phyloP scores from a whole-genome alignment of 2,797 vertebrate genomes.

The Taeniopygia guttata region DNA sequence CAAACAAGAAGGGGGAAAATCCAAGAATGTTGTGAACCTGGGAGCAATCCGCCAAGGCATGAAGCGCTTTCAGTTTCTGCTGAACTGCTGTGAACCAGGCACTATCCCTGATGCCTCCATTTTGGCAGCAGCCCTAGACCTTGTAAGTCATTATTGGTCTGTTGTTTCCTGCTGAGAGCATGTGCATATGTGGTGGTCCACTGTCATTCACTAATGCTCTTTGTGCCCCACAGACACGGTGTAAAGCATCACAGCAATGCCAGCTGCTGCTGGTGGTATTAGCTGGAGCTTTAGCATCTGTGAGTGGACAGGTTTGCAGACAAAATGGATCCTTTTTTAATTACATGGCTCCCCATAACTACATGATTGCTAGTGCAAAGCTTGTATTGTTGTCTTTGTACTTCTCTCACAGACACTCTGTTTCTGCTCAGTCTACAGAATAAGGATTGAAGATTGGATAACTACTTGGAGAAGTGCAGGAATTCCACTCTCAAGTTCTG shows the following conservation, averaged over 20 bases:
- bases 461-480: neutral
- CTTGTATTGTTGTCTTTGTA: neutral
- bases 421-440: neutral
- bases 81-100: conserved; percentile 98
- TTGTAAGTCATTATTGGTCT: conserved; percentile 76
- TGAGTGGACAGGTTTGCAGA: neutral
- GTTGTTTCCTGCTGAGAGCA: neutral
- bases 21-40: conserved; percentile 95
- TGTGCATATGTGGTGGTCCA: neutral
- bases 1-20: conserved; percentile 92
- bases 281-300: neutral
- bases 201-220: neutral
- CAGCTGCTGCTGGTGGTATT: neutral
- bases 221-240: neutral
- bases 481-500: neutral
- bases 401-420: neutral
- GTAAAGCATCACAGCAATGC: neutral
- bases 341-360: neutral
- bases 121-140: conserved; percentile 92
- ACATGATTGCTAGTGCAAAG: neutral
- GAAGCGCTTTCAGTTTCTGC: conserved; percentile 97
- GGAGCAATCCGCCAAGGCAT: conserved; percentile 97
- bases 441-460: neutral
- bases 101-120: conserved; percentile 98
- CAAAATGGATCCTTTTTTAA: neutral